Evolutionary conservation across 2,888 invertebrate species (phyloP).

Genomic region (Podotricha telesiphe): DNA sequence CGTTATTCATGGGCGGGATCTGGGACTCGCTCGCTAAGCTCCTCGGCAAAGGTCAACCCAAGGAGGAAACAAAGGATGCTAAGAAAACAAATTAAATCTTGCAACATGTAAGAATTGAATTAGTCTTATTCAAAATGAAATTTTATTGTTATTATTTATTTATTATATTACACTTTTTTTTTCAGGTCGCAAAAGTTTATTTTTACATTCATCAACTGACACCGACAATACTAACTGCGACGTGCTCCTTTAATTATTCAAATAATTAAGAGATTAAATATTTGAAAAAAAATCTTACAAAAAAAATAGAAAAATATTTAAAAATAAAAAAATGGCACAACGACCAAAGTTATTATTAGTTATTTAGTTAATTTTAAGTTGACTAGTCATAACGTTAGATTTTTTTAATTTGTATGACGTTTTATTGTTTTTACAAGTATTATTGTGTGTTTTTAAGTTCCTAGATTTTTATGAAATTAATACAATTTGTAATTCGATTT

Average conservation of each 20-base stretch:
- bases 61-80: conserved; percentile 91
- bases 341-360: conserved; percentile 73
- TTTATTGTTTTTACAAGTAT: conserved; percentile 42
- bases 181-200: conserved; percentile 55
- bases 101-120: conserved; percentile 49
- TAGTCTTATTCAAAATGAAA: background rate
- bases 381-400: conserved; percentile 62
- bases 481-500: background rate
- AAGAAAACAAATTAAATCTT: conserved; percentile 89
- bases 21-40: conserved; percentile 98
- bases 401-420: conserved; percentile 47
- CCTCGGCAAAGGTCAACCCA: conserved; percentile 91
- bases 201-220: conserved; percentile 65
- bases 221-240: conserved; percentile 76
- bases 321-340: conserved; percentile 82
- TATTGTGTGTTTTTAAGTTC: conserved; percentile 30
- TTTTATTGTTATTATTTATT: background rate
- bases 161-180: conserved; percentile 43
- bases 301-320: conserved; percentile 77
- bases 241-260: conserved; percentile 51
- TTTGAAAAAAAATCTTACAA: conserved; percentile 53
- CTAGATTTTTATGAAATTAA: background rate
- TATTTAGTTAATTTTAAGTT: conserved; percentile 67
- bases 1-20: conserved; percentile 98
- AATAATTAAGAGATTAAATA: conserved; percentile 38